Percentiles rank a stretch among this genome's conserved stretches.
Conservation (phyloP, 2,888 invertebrate genomes). For the Parnassius apollo region DNA sequence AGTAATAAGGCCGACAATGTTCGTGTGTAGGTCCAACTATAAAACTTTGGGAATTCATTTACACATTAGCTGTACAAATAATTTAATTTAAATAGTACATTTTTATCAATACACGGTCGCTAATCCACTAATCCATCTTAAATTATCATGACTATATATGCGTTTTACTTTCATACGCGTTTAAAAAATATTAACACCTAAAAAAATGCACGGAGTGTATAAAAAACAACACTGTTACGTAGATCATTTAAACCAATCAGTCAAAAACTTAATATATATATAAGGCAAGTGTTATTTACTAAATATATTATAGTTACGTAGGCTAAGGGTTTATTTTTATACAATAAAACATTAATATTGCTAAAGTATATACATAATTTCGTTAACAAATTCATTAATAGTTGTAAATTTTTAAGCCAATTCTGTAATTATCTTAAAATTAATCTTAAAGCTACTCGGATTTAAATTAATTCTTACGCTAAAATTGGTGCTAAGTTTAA, state of each 20-base stretch:
- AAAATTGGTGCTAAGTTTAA: slow-evolving; percentile 27
- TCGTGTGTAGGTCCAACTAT: slow-evolving; percentile 1
- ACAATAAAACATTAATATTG: slow-evolving; percentile 39
- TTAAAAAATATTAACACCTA: slow-evolving; percentile 48
- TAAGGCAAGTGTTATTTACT: slow-evolving; percentile 68
- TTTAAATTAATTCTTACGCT: slow-evolving; percentile 36
- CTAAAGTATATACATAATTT: slow-evolving; percentile 62
- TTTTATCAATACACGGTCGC: slow-evolving; percentile 1
- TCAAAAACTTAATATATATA: slow-evolving; percentile 63
- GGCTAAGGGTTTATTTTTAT: slow-evolving; percentile 46
- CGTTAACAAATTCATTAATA: slow-evolving; percentile 51
- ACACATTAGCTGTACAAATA: slow-evolving; percentile 8
- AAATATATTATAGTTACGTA: slow-evolving; percentile 43
- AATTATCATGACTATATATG: slow-evolving; percentile 56
- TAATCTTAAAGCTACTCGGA: slow-evolving; percentile 50
- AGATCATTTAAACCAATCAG: slow-evolving; percentile 70
- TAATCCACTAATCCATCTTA: slow-evolving; percentile 50
- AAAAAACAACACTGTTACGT: slow-evolving; percentile 52
- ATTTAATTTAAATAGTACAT: slow-evolving; percentile 2
- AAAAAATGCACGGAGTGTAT: slow-evolving; percentile 60
- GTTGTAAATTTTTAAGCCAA: slow-evolving; percentile 32
- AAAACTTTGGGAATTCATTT: background rate
- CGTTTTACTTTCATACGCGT: slow-evolving; percentile 52
- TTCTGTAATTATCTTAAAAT: slow-evolving; percentile 30
- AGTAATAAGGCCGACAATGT: background rate